These are phyloP conservation scores for Galerucella calmariensis DNA, from an alignment of 2,888 invertebrate genomes.

Conservation along the genomic window DNA sequence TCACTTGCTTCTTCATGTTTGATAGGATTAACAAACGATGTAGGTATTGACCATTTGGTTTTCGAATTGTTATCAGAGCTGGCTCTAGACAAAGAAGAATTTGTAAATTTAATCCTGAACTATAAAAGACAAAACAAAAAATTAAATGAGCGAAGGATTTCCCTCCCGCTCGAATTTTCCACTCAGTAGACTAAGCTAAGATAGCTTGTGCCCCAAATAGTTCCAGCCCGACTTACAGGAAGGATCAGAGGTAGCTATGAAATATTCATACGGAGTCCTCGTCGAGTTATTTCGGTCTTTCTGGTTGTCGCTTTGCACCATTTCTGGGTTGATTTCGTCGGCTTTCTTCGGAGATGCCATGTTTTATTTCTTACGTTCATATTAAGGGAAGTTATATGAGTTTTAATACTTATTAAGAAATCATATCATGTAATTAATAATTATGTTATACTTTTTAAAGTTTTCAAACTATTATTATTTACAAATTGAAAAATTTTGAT, in stretches of 20 bases:
- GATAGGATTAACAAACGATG: neutral
- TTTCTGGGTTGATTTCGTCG: conserved; percentile 1
- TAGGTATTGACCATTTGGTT: neutral
- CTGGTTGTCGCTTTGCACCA: conserved; percentile 7
- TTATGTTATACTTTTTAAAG: too few relatives aligned
- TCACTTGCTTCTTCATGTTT: neutral
- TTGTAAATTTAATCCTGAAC: neutral
- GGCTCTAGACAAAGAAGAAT: too few relatives aligned
- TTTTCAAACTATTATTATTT: too few relatives aligned
- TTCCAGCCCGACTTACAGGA: conserved; percentile 47
- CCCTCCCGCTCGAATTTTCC: conserved; percentile 41
- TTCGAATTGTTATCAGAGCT: too few relatives aligned
- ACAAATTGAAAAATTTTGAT: too few relatives aligned
- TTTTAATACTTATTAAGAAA: too few relatives aligned
- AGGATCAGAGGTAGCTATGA: conserved; percentile 49
- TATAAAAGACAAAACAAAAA: conserved; percentile 5
- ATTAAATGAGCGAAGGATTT: conserved; percentile 13
- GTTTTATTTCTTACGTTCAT: neutral
- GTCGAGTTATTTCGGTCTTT: conserved; percentile 20
- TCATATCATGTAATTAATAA: too few relatives aligned
- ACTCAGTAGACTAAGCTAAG: conserved; percentile 45
- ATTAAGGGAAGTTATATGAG: neutral
- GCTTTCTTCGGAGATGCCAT: neutral
- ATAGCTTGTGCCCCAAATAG: conserved; percentile 45
- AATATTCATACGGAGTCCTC: conserved; percentile 51